phyloP scores from a whole-genome alignment of 2,888 invertebrate species.

The Graphium colonna region DNA sequence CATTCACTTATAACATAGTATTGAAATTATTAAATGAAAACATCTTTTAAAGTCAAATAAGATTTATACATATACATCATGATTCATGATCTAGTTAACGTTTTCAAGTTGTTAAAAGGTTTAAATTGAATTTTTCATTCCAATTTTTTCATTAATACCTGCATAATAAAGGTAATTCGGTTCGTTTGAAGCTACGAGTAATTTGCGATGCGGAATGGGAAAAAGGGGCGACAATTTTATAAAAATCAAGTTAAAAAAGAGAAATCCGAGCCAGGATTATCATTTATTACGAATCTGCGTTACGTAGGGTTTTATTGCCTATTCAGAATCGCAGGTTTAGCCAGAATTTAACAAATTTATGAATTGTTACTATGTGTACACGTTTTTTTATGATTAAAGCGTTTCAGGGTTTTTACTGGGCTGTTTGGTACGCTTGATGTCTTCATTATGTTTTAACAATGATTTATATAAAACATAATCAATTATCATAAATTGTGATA shows the following conservation, averaged over 20 bases:
- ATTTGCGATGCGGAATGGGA: neutral
- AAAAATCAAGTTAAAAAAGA: slow-evolving; percentile 11
- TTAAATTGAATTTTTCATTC: too few relatives aligned
- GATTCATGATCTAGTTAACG: neutral
- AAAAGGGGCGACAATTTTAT: slow-evolving; percentile 6
- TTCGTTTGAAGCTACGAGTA: slow-evolving; percentile 5
- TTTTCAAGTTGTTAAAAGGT: slow-evolving; percentile 5
- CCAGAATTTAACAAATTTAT: neutral
- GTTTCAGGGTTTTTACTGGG: neutral
- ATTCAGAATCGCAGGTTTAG: neutral
- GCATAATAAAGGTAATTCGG: slow-evolving; percentile 5
- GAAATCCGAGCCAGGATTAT: slow-evolving; percentile 3
- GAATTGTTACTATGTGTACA: neutral
- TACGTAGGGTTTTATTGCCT: slow-evolving; percentile 5
- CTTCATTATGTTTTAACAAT: neutral
- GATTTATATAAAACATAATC: neutral
- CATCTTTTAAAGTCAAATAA: too few relatives aligned
- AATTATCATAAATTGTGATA: neutral
- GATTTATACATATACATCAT: too few relatives aligned
- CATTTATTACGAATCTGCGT: slow-evolving; percentile 7
- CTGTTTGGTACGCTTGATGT: neutral
- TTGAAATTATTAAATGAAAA: too few relatives aligned
- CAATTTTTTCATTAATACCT: slow-evolving; percentile 4
- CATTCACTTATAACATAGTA: too few relatives aligned
- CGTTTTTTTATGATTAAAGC: neutral